These are phyloP conservation scores for Pedicia rivosa DNA, from an alignment of 2,888 invertebrate species.

Conservation along the genomic window DNA sequence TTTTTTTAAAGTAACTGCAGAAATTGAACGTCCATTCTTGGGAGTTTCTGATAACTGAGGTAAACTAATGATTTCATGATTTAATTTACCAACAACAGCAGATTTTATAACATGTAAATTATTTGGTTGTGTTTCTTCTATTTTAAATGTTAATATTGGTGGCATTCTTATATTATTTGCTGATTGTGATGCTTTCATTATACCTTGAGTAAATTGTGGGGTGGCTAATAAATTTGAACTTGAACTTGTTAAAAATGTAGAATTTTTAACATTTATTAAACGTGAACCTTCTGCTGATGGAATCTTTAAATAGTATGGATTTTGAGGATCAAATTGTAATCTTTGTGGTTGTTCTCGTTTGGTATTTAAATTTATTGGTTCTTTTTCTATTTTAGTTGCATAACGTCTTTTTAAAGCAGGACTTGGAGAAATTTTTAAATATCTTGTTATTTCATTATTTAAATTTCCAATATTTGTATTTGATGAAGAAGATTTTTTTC, in stretches of 20 bases:
- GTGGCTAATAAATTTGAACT: conserved; percentile 9
- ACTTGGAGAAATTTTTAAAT: conserved; percentile 1
- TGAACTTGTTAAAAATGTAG: not conserved
- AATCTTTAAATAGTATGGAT: conserved; percentile 3
- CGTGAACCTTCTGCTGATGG: not conserved
- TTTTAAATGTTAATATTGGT: too few relatives aligned
- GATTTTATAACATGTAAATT: too few relatives aligned
- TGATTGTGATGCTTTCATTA: conserved; percentile 12
- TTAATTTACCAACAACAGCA: too few relatives aligned
- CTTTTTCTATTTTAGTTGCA: not conserved
- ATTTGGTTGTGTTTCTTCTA: too few relatives aligned
- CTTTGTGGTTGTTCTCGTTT: not conserved
- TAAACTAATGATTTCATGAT: too few relatives aligned
- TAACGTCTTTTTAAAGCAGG: not conserved
- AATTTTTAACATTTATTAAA: not conserved
- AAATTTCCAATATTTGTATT: too few relatives aligned
- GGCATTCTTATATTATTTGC: conserved; percentile 22
- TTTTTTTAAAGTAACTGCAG: too few relatives aligned
- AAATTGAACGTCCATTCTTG: too few relatives aligned
- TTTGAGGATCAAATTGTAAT: not conserved
- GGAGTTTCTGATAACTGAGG: too few relatives aligned
- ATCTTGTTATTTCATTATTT: not conserved
- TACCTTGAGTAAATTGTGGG: too few relatives aligned
- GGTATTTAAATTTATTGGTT: not conserved
- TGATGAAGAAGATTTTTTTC: not conserved